Percentiles rank a stretch among this genome's conserved stretches.
phyloP scores from a whole-genome alignment of 2,888 invertebrate species.

The Xiphydria camelus region DNA sequence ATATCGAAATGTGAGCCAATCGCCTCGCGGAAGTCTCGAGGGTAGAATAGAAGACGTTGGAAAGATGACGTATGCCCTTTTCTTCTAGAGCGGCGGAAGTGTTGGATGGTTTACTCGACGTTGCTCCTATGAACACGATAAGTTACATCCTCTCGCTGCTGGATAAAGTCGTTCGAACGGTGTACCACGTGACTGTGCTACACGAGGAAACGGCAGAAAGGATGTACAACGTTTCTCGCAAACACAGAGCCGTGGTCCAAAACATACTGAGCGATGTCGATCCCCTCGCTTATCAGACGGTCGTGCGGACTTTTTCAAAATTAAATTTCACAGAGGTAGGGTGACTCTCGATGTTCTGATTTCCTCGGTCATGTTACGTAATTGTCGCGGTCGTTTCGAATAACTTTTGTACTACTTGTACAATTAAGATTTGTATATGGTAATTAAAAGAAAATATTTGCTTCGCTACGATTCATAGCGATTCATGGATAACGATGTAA shows the following conservation, averaged over 20 bases:
- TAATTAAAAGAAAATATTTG: too few relatives aligned
- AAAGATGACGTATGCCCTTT: conserved; percentile 4
- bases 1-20: conserved; percentile 36
- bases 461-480: too few relatives aligned
- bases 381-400: too few relatives aligned
- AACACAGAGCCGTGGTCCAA: conserved; percentile 35
- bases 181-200: conserved; percentile 42
- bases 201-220: conserved; percentile 35
- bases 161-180: conserved; percentile 35
- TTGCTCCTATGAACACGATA: conserved; percentile 37
- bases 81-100: conserved; percentile 44
- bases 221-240: conserved; percentile 35
- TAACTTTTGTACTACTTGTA: too few relatives aligned
- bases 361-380: too few relatives aligned
- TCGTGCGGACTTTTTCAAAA: conserved; percentile 38
- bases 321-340: conserved; percentile 37
- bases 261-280: conserved; percentile 34
- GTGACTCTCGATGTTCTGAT: too few relatives aligned
- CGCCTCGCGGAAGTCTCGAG: too few relatives aligned
- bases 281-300: conserved; percentile 36
- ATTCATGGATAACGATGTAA: too few relatives aligned
- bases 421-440: too few relatives aligned
- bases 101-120: conserved; percentile 33
- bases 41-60: too few relatives aligned
- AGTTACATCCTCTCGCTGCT: conserved; percentile 40